Conservation (phyloP, 2,797 vertebrate species). For the Benthosema pterotum region DNA sequence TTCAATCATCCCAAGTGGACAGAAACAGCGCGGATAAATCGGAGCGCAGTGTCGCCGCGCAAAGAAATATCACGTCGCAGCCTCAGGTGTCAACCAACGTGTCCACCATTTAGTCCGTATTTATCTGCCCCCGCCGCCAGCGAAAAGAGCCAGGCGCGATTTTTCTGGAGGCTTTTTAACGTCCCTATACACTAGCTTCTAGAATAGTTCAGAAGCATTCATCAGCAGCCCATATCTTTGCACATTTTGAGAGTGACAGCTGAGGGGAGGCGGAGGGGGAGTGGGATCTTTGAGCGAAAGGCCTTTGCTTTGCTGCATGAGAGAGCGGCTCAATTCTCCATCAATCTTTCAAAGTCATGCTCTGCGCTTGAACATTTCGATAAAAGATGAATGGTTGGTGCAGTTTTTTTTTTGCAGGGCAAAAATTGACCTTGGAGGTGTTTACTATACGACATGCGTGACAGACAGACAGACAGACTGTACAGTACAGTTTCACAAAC, state of each 20-base stretch:
- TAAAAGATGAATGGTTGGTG: constrained; percentile 69
- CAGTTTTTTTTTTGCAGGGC: constrained; percentile 54
- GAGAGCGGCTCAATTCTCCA: constrained; percentile 85
- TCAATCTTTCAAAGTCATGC: constrained; percentile 87
- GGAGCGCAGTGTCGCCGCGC: constrained; percentile 72
- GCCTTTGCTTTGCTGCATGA: constrained; percentile 81
- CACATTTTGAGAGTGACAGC: constrained; percentile 73
- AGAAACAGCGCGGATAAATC: constrained; percentile 89
- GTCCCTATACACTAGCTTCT: constrained; percentile 84
- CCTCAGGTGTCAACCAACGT: constrained; percentile 83
- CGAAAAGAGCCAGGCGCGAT: constrained; percentile 86
- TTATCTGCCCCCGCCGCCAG: constrained; percentile 86
- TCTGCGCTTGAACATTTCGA: constrained; percentile 78
- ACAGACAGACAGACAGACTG: constrained; percentile 8
- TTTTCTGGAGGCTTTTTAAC: constrained; percentile 86
- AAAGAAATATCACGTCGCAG: constrained; percentile 84
- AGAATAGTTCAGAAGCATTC: constrained; percentile 93
- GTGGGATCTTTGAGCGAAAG: too few species aligned
- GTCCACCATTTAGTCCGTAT: constrained; percentile 91
- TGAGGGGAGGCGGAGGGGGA: constrained; percentile 71
- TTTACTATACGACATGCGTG: constrained; percentile 15
- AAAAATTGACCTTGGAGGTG: constrained; percentile 49
- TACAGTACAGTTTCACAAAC: too few species aligned
- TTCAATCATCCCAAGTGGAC: constrained; percentile 92
- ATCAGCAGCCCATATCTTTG: constrained; percentile 90